phyloP scores from a whole-genome alignment of 2,797 vertebrate genomes.

The Clamator glandarius region DNA sequence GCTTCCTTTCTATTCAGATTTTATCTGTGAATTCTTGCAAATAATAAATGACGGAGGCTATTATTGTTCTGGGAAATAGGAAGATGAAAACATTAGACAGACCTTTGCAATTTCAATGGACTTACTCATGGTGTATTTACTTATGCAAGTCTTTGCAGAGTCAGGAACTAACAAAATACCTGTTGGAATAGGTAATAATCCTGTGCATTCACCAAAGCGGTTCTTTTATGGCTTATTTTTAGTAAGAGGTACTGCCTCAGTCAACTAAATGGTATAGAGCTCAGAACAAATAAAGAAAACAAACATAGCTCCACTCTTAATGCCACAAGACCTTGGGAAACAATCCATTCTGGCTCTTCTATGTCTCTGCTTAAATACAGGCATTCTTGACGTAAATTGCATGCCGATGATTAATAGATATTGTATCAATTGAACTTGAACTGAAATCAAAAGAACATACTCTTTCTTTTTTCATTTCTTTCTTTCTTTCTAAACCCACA shows the following conservation, averaged over 20 bases:
- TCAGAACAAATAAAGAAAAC: background rate
- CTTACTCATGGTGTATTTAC: constrained; percentile 3
- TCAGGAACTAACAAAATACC: constrained; percentile 9
- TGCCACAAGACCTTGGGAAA: background rate
- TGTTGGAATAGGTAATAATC: constrained; percentile 16
- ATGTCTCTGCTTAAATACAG: background rate
- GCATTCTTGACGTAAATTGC: background rate
- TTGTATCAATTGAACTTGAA: constrained; percentile 23
- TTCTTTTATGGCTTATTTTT: background rate
- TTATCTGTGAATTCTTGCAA: constrained; percentile 50
- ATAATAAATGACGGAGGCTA: constrained; percentile 6
- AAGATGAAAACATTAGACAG: constrained; percentile 27
- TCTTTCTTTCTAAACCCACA: background rate
- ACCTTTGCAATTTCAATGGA: constrained; percentile 13
- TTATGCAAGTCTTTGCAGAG: constrained; percentile 11
- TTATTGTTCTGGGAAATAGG: constrained; percentile 38
- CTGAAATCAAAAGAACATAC: constrained; percentile 19
- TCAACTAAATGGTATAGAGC: background rate
- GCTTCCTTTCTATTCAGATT: constrained; percentile 39
- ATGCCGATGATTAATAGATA: constrained; percentile 12
- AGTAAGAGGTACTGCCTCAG: background rate
- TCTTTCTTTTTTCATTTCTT: background rate
- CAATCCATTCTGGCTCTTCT: background rate
- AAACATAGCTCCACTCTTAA: background rate
- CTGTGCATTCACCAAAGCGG: background rate